Conservation (phyloP, 2,113 vertebrate species). For the Myiozetetes cayanensis region DNA sequence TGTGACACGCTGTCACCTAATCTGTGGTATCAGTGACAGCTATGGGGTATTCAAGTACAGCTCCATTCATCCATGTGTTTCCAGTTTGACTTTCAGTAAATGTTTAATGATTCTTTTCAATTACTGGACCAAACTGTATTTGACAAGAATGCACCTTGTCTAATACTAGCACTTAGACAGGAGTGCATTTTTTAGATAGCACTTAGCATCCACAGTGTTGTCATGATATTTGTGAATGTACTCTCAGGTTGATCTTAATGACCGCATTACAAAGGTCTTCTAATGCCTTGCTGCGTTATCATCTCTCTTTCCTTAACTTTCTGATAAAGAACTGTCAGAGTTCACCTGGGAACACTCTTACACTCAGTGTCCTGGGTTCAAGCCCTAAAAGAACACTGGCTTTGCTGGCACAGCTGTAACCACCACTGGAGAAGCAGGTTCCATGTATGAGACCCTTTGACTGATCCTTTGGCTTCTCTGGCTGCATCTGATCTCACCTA, state of each 20-base stretch:
- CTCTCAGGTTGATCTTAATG: constrained; percentile 71
- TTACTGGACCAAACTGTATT: constrained; percentile 69
- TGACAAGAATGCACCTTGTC: constrained; percentile 69
- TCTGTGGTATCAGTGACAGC: constrained; percentile 4
- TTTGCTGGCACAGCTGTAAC: not conserved
- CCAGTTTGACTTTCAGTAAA: constrained; percentile 70
- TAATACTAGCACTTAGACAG: constrained; percentile 76
- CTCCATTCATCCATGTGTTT: constrained; percentile 52
- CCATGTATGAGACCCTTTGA: not conserved
- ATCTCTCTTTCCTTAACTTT: constrained; percentile 11
- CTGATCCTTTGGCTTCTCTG: not conserved
- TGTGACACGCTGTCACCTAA: not conserved
- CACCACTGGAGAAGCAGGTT: not conserved
- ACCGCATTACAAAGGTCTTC: constrained; percentile 69
- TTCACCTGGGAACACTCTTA: not conserved
- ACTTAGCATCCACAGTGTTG: constrained; percentile 71
- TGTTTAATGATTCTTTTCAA: constrained; percentile 77
- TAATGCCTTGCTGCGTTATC: constrained; percentile 2
- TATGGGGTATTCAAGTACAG: constrained; percentile 1
- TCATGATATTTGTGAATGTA: constrained; percentile 67
- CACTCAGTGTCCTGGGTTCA: not conserved
- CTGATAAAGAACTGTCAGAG: not conserved
- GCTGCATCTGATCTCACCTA: not conserved
- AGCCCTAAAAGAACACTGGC: not conserved
- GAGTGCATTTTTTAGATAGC: constrained; percentile 69